Conservation (phyloP, 2,797 vertebrate species). For the Amazona finschi region DNA sequence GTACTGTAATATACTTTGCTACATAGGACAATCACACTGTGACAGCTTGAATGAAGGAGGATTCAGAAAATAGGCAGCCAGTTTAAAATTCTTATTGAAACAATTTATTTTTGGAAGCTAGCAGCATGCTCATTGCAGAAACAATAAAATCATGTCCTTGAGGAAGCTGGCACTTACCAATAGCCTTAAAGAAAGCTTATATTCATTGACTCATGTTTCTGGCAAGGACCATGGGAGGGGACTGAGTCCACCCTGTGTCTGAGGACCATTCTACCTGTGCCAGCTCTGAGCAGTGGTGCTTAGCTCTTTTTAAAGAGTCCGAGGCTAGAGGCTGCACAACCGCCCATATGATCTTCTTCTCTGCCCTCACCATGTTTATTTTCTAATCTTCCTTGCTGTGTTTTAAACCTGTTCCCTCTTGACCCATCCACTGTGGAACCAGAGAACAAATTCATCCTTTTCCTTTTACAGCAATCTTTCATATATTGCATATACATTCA, state of each 20-base stretch:
- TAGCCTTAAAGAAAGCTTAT: background rate
- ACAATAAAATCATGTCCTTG: background rate
- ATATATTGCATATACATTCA: background rate
- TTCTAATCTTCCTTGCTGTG: background rate
- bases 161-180: background rate
- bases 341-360: background rate
- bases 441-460: background rate
- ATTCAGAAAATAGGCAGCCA: background rate
- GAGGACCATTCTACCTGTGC: background rate
- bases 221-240: background rate
- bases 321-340: background rate
- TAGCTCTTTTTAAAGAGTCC: background rate
- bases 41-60: conserved; percentile 31
- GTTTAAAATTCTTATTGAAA: conserved; percentile 2
- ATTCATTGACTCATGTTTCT: background rate
- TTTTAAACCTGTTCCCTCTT: background rate
- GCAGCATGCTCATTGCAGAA: background rate
- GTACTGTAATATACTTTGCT: background rate
- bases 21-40: background rate
- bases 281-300: rapidly evolving
- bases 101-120: background rate
- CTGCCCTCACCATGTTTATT: background rate
- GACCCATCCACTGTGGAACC: background rate
- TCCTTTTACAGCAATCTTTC: background rate
- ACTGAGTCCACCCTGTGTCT: too few relatives aligned